These are phyloP conservation scores for Sanderia malayensis DNA, from an alignment of 30 jellyfish, hydroid and myxozoan genomes.

Conservation along the genomic window DNA sequence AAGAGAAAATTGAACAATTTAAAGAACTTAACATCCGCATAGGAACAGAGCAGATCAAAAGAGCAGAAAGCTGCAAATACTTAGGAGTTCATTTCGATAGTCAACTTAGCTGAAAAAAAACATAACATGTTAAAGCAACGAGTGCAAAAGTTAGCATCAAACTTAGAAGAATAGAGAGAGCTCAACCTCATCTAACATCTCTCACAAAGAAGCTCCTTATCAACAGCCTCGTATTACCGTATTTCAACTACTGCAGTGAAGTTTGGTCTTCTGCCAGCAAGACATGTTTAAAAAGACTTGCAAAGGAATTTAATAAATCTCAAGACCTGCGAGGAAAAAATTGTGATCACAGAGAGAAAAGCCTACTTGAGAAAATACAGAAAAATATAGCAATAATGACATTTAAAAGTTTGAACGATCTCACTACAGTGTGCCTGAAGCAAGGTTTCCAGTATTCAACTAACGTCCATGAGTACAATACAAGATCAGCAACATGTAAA, in stretches of 20 bases:
- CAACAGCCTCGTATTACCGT: conserved; percentile 1
- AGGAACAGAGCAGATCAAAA: conserved; percentile 1
- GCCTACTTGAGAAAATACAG: conserved; percentile 26
- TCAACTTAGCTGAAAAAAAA: conserved; percentile 11
- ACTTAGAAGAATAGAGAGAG: conserved; percentile 8
- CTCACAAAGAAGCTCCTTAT: neutral
- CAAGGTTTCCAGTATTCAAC: conserved; percentile 1
- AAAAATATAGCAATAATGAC: neutral
- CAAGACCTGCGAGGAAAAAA: conserved; percentile 15
- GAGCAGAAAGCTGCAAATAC: conserved; percentile 30
- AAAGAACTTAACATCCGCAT: conserved; percentile 31
- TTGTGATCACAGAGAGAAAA: neutral
- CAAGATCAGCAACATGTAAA: neutral
- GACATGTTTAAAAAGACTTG: conserved; percentile 17
- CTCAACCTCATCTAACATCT: neutral
- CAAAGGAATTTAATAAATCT: conserved; percentile 26
- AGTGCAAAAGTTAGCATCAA: conserved; percentile 10
- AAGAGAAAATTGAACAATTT: conserved; percentile 7
- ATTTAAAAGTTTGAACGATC: neutral
- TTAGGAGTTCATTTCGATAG: conserved; percentile 19
- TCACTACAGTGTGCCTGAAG: neutral
- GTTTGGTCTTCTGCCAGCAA: neutral
- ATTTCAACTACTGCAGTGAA: neutral
- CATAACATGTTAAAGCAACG: neutral
- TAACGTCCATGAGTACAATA: neutral